Base-by-base conservation (phyloP, 2,113 vertebrate genomes). In the Piprites chloris region DNA sequence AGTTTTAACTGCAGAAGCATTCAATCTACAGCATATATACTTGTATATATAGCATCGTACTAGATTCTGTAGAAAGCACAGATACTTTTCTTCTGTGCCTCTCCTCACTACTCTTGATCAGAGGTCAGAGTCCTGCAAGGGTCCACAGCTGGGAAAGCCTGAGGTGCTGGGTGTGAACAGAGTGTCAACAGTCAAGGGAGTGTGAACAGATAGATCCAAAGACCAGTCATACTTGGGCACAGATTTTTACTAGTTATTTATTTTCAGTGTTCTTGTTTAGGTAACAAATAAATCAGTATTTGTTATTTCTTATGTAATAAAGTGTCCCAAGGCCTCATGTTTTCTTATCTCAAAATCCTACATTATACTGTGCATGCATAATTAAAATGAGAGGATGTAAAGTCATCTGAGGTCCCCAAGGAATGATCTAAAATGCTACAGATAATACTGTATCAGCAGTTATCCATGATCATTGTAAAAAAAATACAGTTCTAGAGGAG, bases 381-480 rank as follows among this genome's bases (percentile, higher is more conserved):
- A 79, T 56, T 91, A 88, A 95, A 97, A 93, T 77, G 69, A 89
- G 44, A 63, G 21, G 77, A 27, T 33, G 28, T 59, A 16, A 90
- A 92, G 56, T 81, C 68, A 46, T 84, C 42, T 85, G 12, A 92
- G 16, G 30, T 74, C 77, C 52, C 61, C 71, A 72, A 78, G 47
- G 41, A 81, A 62, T 75, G 18, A 75, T 93, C 37, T 52, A 81
- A 97, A 94, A 50, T 82, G 56, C 49, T 80, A 30, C 49, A 73
- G 77, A 92, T 96, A 91, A 93, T 92, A 80, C 37, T 49, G 32
- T 81, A 78, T 92, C 71, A 90, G 47, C 39, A 85, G 5, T 93
- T 96, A 97, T 94, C 92, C 46, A 20, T 81, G 63, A 89, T 90
- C 90, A 75, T 79, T 92, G 67, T 63, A 67, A 63, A 73, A 83